These are phyloP conservation scores for Lydus trimaculatus DNA, from an alignment of 2,888 invertebrate species.

Conservation along the genomic window DNA sequence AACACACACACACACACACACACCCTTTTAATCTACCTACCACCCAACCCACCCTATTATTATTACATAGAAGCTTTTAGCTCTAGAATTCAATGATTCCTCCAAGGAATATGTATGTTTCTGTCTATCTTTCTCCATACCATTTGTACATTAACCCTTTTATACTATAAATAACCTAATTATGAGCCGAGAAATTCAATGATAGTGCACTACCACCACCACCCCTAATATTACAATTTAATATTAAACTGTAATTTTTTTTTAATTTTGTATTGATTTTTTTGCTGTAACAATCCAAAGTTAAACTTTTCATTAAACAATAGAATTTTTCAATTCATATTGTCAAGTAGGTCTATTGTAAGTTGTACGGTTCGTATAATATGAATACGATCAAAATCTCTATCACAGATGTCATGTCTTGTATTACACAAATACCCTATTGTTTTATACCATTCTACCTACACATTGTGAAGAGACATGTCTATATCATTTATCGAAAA, in stretches of 20 bases:
- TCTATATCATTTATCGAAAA: background rate
- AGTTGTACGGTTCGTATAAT: background rate
- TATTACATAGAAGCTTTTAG: slow-evolving; percentile 19
- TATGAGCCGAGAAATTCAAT: slow-evolving; percentile 4
- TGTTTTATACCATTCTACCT: background rate
- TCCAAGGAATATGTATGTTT: slow-evolving; percentile 14
- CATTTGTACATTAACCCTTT: background rate
- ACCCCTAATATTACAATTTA: background rate
- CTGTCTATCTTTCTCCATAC: background rate
- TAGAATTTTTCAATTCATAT: background rate
- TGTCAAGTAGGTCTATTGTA: background rate
- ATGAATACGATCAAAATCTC: slow-evolving; percentile 2
- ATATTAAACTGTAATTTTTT: background rate
- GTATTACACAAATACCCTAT: background rate
- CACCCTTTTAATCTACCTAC: too few relatives aligned
- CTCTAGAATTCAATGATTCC: slow-evolving; percentile 14
- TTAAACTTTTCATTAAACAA: background rate
- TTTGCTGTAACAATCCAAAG: background rate
- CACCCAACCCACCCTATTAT: background rate
- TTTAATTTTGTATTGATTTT: background rate
- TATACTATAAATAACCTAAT: slow-evolving; percentile 19
- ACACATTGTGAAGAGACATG: background rate
- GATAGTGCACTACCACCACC: background rate
- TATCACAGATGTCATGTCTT: slow-evolving; percentile 2
- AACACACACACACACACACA: background rate